Evolutionary conservation across 2,113 vertebrate genomes (phyloP).

Genomic region (Sphyrna mokarran): DNA sequence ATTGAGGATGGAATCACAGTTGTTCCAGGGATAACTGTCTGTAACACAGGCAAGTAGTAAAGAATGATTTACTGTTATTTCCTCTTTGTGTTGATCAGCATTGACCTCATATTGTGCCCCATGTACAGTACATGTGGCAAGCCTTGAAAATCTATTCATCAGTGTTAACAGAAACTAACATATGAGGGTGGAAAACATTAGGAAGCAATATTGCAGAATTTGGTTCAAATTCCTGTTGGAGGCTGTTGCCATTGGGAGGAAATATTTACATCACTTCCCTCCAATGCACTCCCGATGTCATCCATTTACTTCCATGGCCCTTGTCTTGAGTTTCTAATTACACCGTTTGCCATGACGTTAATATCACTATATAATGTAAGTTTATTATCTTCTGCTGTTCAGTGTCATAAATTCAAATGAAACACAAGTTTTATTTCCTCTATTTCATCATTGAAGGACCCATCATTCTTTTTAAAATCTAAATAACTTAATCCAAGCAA

Average conservation of each 20-base stretch:
- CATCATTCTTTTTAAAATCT: neutral
- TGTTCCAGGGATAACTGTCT: no score
- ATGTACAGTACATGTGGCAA: no score
- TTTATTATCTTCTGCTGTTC: neutral
- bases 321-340: neutral
- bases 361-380: neutral
- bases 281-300: neutral
- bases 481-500: neutral
- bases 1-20: no score
- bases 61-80: no score
- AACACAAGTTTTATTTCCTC: neutral
- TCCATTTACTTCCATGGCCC: neutral
- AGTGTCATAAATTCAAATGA: neutral
- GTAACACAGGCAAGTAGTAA: no score
- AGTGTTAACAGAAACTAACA: no score
- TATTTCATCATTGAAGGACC: neutral
- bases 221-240: neutral
- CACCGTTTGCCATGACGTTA: neutral
- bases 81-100: no score
- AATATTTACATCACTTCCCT: neutral
- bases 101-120: no score
- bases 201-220: neutral
- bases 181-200: no score
- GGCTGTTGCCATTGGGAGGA: neutral
- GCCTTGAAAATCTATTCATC: no score